A percentile compares a stretch with the other conserved stretches of the same genome.
Conservation (phyloP, 1,140 invertebrate genomes). For the Drosophila kepulauana region DNA sequence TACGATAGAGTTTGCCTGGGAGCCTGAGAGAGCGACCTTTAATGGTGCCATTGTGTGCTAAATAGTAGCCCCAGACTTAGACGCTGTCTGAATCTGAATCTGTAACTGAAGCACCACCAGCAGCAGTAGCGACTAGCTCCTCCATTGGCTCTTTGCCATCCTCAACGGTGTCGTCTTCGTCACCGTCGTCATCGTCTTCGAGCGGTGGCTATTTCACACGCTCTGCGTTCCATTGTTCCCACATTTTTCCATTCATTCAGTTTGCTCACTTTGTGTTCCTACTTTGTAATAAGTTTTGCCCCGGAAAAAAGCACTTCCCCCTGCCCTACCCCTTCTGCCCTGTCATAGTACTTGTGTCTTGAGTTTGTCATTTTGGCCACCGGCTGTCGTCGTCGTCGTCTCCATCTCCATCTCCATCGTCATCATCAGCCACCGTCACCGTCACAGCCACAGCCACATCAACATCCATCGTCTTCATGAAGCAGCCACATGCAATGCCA, state of each 20-base stretch:
- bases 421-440: background rate
- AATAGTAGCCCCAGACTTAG: constrained; percentile 53
- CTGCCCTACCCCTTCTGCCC: background rate
- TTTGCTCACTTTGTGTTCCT: constrained; percentile 79
- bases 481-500: constrained; percentile 43
- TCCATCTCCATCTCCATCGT: constrained; percentile 27
- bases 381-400: constrained; percentile 58
- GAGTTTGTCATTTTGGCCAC: constrained; percentile 46
- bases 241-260: constrained; percentile 79
- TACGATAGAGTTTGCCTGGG: constrained; percentile 44
- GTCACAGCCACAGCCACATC: constrained; percentile 42
- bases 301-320: constrained; percentile 44
- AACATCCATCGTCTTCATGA: constrained; percentile 28
- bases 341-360: constrained; percentile 6
- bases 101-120: constrained; percentile 46
- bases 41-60: constrained; percentile 81
- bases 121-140: constrained; percentile 28
- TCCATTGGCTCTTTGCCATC: constrained; percentile 19
- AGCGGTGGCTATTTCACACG: constrained; percentile 70
- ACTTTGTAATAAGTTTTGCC: constrained; percentile 76
- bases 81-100: constrained; percentile 38
- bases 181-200: constrained; percentile 23
- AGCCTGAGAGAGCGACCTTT: constrained; percentile 66
- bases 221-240: constrained; percentile 73
- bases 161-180: constrained; percentile 24